Conservation (phyloP, 2,113 vertebrate genomes). For the Pteronura brasiliensis region DNA sequence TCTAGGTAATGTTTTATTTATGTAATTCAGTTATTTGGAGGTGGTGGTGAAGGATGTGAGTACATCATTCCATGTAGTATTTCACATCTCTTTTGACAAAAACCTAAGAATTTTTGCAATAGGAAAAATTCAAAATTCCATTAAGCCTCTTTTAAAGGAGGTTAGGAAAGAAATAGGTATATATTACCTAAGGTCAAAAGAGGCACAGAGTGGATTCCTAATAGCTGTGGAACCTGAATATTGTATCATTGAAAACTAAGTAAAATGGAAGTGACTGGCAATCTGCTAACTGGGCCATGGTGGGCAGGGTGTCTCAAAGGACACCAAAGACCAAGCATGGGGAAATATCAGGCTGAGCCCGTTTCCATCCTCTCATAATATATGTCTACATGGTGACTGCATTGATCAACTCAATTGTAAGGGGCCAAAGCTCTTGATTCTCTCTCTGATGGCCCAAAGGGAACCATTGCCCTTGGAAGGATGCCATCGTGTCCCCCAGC, state of each 20-base stretch:
- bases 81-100: conserved; percentile 72
- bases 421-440: neutral
- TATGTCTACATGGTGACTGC: neutral
- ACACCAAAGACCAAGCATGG: neutral
- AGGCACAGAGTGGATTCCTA: neutral
- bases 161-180: conserved; percentile 27
- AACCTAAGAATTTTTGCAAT: conserved; percentile 68
- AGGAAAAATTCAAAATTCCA: conserved; percentile 64
- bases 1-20: conserved; percentile 84
- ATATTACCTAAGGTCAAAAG: conserved; percentile 11
- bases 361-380: neutral
- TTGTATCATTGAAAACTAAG: neutral
- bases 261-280: neutral
- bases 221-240: neutral
- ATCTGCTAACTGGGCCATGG: neutral
- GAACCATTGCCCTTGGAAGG: neutral
- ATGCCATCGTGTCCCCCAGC: neutral
- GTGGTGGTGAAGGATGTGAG: conserved; percentile 36
- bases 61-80: conserved; percentile 72
- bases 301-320: neutral
- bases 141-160: conserved; percentile 40
- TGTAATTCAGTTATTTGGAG: conserved; percentile 80
- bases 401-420: neutral
- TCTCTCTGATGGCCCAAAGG: neutral
- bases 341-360: neutral